Evolutionary conservation across 2,113 vertebrate species (phyloP), one percentile per base, ranked within the genome.

Genomic region (Gracilinanus agilis): DNA sequence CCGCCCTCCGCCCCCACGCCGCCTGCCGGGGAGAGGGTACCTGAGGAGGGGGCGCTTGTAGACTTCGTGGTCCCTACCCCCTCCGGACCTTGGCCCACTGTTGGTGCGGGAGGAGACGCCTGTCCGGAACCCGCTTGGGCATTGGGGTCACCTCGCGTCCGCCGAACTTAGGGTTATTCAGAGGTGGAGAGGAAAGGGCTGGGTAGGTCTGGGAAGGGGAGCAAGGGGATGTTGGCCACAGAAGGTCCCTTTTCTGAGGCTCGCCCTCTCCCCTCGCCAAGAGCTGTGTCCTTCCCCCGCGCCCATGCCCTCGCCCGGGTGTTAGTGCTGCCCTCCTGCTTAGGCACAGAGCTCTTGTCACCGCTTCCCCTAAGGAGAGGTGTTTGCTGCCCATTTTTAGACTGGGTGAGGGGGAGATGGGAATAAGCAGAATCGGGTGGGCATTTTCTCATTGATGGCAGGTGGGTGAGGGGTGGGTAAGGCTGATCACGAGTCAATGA

Each of bases 161-260:
- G 92, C 54, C 24, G 55, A 19, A 93, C n/a, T 88, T 54, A 11
- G 95, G 75, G 58, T 27, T 55, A 5, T 12, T 29, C 58, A 13
- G 58, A 67, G 27, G 58, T 67, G 58, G 58, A 67, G 58, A 58
- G 24, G 56, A 58, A 27, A 11, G 61, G 61, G 29, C 61, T 16
- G 55, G 19, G 55, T 49, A 49, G 49, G 49, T 49, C 49, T n/a
- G n/a, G n/a, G n/a, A 19, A 2, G 24, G 61, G 61, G 29, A 16
- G 61, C 29, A 12, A 13, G 61, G 61, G 34, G 61, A 21, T 75
- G 61, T 21, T 55, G 54, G 34, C 61, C 0, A 12, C 61, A 75
- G 61, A n/a, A n/a, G 61, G 61, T n/a, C 0, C 61, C 61, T n/a
- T n/a, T n/a, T 88, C 95, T 94, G 97, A 88, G 95, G 92, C 94